Percentiles rank a stretch among this genome's conserved stretches.
Evolutionary conservation across 2,113 vertebrate genomes (phyloP).

Genomic region (Gobiocypris rarus): DNA sequence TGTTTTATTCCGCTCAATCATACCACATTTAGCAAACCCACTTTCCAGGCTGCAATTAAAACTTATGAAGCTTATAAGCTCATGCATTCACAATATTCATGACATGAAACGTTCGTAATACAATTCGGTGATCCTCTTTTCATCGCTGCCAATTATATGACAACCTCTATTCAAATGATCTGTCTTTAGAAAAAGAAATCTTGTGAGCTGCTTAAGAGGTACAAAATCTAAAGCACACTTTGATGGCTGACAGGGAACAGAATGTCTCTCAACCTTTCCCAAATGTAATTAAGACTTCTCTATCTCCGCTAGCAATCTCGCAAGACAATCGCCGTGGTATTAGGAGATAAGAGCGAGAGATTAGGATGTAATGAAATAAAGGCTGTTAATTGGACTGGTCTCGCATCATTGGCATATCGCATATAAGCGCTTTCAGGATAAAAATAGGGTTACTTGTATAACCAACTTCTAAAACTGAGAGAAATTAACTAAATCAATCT

Average conservation of each 20-base stretch:
- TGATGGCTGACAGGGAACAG: conserved; percentile 9
- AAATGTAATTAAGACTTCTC: conserved; percentile 58
- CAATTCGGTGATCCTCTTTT: conserved; percentile 16
- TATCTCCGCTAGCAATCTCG: conserved; percentile 61
- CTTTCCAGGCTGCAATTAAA: conserved; percentile 35
- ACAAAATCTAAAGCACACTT: conserved; percentile 23
- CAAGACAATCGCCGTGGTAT: conserved; percentile 57
- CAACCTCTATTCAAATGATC: conserved; percentile 35
- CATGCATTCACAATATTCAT: conserved; percentile 25
- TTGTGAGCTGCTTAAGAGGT: conserved; percentile 36
- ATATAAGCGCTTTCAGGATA: conserved; percentile 34
- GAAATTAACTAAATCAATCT: conserved; percentile 45
- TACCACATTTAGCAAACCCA: conserved; percentile 44
- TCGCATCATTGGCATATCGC: conserved; percentile 43
- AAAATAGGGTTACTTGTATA: neutral
- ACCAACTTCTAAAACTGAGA: conserved; percentile 13
- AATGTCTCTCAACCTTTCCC: conserved; percentile 32
- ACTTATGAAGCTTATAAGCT: conserved; percentile 8
- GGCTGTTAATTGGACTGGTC: conserved; percentile 49
- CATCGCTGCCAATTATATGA: conserved; percentile 28
- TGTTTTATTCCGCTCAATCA: neutral
- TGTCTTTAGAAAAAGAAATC: neutral
- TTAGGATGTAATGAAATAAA: conserved; percentile 62
- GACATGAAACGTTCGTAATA: conserved; percentile 2
- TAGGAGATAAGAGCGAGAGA: conserved; percentile 64